Evolutionary conservation across 2,888 invertebrate genomes (phyloP).

Genomic region (Drosophila diplacantha): DNA sequence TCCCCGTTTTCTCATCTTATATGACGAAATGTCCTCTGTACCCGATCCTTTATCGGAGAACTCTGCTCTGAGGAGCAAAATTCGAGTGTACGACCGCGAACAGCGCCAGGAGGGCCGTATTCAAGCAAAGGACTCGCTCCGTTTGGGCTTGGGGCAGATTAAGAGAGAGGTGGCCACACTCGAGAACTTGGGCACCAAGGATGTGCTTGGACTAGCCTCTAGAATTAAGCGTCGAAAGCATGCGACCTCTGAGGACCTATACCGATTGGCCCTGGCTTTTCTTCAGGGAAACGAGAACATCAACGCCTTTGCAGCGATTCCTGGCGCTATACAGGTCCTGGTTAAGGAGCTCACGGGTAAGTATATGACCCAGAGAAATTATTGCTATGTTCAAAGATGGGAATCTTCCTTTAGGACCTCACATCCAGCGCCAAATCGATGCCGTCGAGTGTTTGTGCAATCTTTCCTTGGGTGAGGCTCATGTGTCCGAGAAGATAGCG

Average conservation of each 20-base stretch:
- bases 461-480: conserved; percentile 72
- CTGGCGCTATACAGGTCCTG: conserved; percentile 74
- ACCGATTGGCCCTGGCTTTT: conserved; percentile 74
- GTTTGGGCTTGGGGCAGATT: conserved; percentile 75
- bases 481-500: conserved; percentile 74
- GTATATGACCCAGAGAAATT: neutral
- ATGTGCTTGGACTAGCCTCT: conserved; percentile 71
- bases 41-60: neutral
- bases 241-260: conserved; percentile 74
- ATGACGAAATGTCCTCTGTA: neutral
- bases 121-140: conserved; percentile 64
- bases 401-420: conserved; percentile 52
- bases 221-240: conserved; percentile 76
- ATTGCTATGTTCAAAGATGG: neutral
- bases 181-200: conserved; percentile 68
- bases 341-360: conserved; percentile 76
- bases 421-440: conserved; percentile 66
- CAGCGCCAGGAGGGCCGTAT: conserved; percentile 65
- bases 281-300: conserved; percentile 74
- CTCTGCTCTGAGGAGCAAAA: conserved; percentile 59
- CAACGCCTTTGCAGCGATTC: conserved; percentile 66
- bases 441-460: conserved; percentile 76
- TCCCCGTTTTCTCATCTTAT: neutral
- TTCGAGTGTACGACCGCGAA: conserved; percentile 62
- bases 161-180: conserved; percentile 63